Evolutionary conservation across 2,113 vertebrate genomes (phyloP), one percentile per base, ranked within the genome.

Genomic region (Pagrus major): DNA sequence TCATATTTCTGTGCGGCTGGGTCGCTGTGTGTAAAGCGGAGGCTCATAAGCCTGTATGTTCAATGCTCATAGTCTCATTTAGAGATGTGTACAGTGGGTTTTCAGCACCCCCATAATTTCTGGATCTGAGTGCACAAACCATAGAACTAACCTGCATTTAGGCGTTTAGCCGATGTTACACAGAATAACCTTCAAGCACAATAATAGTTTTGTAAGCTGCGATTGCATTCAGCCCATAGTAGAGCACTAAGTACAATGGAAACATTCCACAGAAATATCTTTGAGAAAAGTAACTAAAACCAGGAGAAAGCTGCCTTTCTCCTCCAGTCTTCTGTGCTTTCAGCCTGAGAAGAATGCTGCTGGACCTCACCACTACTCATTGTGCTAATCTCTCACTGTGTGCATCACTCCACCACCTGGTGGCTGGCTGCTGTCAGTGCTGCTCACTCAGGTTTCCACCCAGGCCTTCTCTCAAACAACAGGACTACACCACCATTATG

Each of bases 321-420:
- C 27, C 42, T 65, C 20, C 29, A 20, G 35, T 14, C 44, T 49
- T 54, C 66, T 58, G 52, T 56, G 66, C 39, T 66, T 25, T 51
- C 65, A 63, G 73, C 21, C 47, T 6, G 44, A 74, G 72, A 52
- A 70, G 66, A 75, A 59, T 31, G 64, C 18, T 18, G 31, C 60
- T 85, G 60, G 76, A 76, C 56, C 68, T 59, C 20, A 35, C 47
- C 51, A 25, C 37, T n/a, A 16, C 58, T 33, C 66, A 67, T 10
- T 71, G 61, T 76, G 74, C 63, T 29, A 54, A 55, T 68, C 74
- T 23, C 23, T 79, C 74, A 74, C 76, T 12, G n/a, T 71, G 84
- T 72, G 90, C 89, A 18, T 86, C 80, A 87, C 83, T 93, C 91
- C 86, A 73, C 92, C 93, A 90, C 89, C 94, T 95, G 94, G 91